phyloP scores from a whole-genome alignment of 1,140 invertebrate genomes.

The Samia ricini region DNA sequence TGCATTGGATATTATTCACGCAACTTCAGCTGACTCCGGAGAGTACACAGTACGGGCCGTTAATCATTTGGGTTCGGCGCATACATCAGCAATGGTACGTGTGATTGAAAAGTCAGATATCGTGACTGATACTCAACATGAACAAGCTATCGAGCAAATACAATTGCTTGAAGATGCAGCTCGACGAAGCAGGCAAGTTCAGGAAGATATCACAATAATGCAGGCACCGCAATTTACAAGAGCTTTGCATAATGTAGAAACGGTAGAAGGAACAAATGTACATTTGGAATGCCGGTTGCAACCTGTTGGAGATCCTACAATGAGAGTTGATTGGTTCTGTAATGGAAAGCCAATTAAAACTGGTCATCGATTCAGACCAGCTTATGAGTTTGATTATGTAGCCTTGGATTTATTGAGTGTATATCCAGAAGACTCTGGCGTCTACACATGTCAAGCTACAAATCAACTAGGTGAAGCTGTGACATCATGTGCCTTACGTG shows the following conservation, averaged over 20 bases:
- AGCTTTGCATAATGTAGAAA: slow-evolving; percentile 93
- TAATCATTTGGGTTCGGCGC: slow-evolving; percentile 94
- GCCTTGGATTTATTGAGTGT: slow-evolving; percentile 96
- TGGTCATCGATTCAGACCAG: slow-evolving; percentile 96
- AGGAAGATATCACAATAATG: slow-evolving; percentile 88
- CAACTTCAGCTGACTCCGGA: slow-evolving; percentile 93
- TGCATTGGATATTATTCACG: slow-evolving; percentile 92
- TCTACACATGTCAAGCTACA: slow-evolving; percentile 95
- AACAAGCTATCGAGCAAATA: slow-evolving; percentile 96
- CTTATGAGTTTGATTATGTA: slow-evolving; percentile 98
- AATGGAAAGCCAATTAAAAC: slow-evolving; percentile 93
- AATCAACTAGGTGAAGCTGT: slow-evolving; percentile 97
- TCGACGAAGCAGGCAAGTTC: slow-evolving; percentile 82
- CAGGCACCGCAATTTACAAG: slow-evolving; percentile 93
- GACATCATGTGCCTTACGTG: slow-evolving; percentile 91
- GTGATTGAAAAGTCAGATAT: slow-evolving; percentile 91
- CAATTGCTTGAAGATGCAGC: slow-evolving; percentile 95
- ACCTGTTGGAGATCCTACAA: slow-evolving; percentile 95
- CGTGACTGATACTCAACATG: slow-evolving; percentile 95
- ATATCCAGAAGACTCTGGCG: slow-evolving; percentile 97
- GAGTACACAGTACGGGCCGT: slow-evolving; percentile 94
- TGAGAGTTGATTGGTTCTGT: slow-evolving; percentile 98
- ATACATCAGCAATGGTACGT: slow-evolving; percentile 93
- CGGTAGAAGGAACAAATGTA: slow-evolving; percentile 94
- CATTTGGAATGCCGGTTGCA: slow-evolving; percentile 95